These are phyloP conservation scores for Metridium senile DNA, from an alignment of 92 coral and sea anemone genomes.

Conservation along the genomic window DNA sequence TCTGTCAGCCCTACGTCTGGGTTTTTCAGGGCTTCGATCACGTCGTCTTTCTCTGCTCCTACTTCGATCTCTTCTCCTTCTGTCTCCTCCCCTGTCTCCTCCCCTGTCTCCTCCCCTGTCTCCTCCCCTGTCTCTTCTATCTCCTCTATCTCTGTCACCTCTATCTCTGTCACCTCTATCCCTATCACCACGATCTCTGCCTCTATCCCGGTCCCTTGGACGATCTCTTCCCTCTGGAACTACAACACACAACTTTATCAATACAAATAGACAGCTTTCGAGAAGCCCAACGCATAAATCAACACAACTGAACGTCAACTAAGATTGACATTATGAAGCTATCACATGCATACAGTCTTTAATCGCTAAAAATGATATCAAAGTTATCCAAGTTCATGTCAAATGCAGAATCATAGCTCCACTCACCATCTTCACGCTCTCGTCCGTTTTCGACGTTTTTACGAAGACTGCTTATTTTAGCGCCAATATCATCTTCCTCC, in stretches of 20 bases:
- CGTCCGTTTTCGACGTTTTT: slow-evolving; percentile 65
- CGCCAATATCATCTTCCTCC: slow-evolving; percentile 64
- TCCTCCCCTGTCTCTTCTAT: slow-evolving; percentile 47
- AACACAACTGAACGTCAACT: too few species aligned
- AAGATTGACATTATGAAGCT: too few species aligned
- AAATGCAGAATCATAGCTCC: background rate
- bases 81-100: slow-evolving; percentile 33
- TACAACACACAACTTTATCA: slow-evolving; percentile 9
- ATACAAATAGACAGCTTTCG: background rate
- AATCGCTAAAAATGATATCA: background rate
- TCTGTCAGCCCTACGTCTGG: slow-evolving; percentile 57
- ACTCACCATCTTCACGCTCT: slow-evolving; percentile 54
- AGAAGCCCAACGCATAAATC: too few species aligned
- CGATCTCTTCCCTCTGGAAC: slow-evolving; percentile 52
- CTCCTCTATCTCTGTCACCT: slow-evolving; percentile 42
- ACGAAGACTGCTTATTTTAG: slow-evolving; percentile 68
- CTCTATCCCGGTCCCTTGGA: slow-evolving; percentile 33
- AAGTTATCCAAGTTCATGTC: background rate
- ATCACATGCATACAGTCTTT: too few species aligned
- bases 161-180: slow-evolving; percentile 41
- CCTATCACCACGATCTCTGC: slow-evolving; percentile 36
- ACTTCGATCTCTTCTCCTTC: slow-evolving; percentile 75
- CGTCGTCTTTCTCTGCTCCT: slow-evolving; percentile 68
- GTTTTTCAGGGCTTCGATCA: slow-evolving; percentile 70
- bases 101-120: slow-evolving; percentile 42